These are phyloP conservation scores for Paragorgia papillata DNA, from an alignment of 92 coral and sea anemone species.

Conservation along the genomic window DNA sequence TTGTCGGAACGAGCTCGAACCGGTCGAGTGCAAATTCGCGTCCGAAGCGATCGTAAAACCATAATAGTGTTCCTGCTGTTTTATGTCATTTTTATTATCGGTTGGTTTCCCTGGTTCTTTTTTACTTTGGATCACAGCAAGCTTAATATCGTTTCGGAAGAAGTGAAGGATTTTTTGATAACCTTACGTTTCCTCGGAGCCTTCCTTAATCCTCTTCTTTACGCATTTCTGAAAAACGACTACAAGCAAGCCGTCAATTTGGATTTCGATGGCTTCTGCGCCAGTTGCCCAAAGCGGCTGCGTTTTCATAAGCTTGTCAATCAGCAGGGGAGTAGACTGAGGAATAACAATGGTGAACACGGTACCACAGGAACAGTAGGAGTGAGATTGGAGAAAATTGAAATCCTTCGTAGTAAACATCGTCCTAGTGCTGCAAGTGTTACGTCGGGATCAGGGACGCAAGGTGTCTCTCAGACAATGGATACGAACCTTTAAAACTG, in stretches of 20 bases:
- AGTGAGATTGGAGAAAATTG: no score
- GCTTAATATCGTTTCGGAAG: not conserved
- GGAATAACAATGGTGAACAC: no score
- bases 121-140: not conserved
- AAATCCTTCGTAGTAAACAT: not conserved
- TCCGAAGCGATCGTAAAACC: constrained; percentile 19
- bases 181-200: constrained; percentile 17
- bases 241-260: constrained; percentile 20
- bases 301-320: no score
- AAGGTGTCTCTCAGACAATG: no score
- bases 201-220: constrained; percentile 20
- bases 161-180: constrained; percentile 11
- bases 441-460: no score
- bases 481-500: no score
- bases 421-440: not conserved
- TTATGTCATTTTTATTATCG: constrained; percentile 17
- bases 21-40: not conserved
- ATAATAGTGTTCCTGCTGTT: constrained; percentile 7
- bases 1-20: not conserved
- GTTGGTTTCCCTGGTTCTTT: constrained; percentile 42
- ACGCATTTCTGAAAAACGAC: constrained; percentile 30
- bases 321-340: no score
- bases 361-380: no score
- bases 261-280: no score
- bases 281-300: no score